These are phyloP conservation scores for Streblospio benedicti DNA, from an alignment of 1,140 invertebrate genomes.

Conservation along the genomic window DNA sequence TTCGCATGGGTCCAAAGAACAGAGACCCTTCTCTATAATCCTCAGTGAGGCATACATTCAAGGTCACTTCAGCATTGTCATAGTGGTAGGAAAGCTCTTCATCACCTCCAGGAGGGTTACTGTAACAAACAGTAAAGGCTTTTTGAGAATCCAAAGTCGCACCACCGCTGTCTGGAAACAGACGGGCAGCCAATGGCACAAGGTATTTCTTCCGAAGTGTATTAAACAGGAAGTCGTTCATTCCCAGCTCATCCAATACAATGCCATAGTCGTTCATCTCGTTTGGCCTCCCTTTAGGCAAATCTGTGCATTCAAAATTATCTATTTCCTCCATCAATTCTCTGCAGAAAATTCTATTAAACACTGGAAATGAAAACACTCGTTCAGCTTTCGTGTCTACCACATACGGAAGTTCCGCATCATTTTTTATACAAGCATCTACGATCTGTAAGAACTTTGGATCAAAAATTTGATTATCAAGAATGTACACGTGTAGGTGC, in stretches of 20 bases:
- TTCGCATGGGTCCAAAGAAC: constrained; percentile 44
- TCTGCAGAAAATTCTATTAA: constrained; percentile 44
- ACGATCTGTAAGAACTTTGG: too few relatives aligned
- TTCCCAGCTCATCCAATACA: constrained; percentile 46
- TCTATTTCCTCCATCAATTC: constrained; percentile 42
- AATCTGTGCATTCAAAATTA: constrained; percentile 41
- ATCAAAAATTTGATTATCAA: too few relatives aligned
- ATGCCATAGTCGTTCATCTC: constrained; percentile 50
- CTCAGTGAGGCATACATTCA: constrained; percentile 45
- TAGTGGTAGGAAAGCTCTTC: constrained; percentile 45
- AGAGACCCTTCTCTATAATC: constrained; percentile 41
- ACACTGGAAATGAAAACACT: constrained; percentile 43
- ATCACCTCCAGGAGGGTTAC: constrained; percentile 38
- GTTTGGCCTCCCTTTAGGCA: constrained; percentile 48
- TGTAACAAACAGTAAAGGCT: constrained; percentile 48
- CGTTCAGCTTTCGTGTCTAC: too few relatives aligned
- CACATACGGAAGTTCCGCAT: too few relatives aligned
- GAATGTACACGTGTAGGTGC: too few relatives aligned
- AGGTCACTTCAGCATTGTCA: constrained; percentile 50
- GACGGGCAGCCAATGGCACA: constrained; percentile 31
- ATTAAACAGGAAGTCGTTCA: constrained; percentile 43
- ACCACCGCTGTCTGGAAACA: constrained; percentile 42
- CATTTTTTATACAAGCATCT: too few relatives aligned
- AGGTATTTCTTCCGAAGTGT: constrained; percentile 40
- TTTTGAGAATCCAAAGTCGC: constrained; percentile 47